Evolutionary conservation across 2,797 vertebrate genomes (phyloP), one percentile per base, ranked within the genome.

Genomic region (Scolopax bukidnonensis): DNA sequence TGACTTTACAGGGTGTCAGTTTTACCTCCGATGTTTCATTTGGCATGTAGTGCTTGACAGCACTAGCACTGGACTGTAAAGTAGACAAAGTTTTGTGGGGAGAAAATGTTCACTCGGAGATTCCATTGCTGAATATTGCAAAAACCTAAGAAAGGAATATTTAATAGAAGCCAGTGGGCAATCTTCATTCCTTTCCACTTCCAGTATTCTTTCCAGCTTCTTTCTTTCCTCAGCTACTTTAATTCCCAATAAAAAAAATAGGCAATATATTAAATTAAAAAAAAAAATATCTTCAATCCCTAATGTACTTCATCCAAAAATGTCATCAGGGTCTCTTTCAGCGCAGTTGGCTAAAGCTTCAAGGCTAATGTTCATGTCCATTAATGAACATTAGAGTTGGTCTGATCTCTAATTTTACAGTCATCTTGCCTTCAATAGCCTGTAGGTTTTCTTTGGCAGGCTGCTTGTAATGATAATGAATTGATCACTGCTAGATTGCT

Each of bases 21-120:
- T 92, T 93, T 96, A 81, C 67, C 85, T 71, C 73, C 87, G 89
- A 0, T 87, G 88, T 95, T 96, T 96, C 89, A 61, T 78, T 95
- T 95, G 93, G 94, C 77, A 21, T 5, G 16, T 5, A 16, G 51
- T 54, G 27, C 53, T 92, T 86, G n/a, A 70, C 61, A 84, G 77
- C 21, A 5, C 56, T 63, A 91, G 60, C n/a, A 40, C 33, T 95
- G 77, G 86, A 95, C 81, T 61, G 30, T 80, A 93, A 95, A 96
- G 38, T 10, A 97, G 88, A 84, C 69, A 95, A 90, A 93, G 90
- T 91, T 93, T 68, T 83, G 65, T 92, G 74, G 88, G 93, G 84
- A 97, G 93, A 95, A 97, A 97, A 96, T 59, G 79, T 94, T 96
- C 83, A 19, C 82, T 95, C 80, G 86, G 85, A 95, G 92, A 95